phyloP scores from a whole-genome alignment of 2,113 vertebrate species.

The Hippocampus abdominalis region DNA sequence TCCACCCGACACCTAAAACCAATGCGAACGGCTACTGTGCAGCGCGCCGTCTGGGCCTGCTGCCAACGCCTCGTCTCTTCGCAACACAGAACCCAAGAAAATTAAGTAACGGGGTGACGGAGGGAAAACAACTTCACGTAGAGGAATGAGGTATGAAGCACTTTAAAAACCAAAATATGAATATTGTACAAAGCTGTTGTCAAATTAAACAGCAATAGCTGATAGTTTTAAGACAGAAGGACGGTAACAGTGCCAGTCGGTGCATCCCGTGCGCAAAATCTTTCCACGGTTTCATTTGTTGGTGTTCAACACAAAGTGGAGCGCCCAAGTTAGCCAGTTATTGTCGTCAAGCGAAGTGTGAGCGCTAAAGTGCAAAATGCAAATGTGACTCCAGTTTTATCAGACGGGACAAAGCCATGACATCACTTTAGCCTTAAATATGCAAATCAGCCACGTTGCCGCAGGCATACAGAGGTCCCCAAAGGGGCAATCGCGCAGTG shows the following conservation, averaged over 20 bases:
- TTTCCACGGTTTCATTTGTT: too few relatives aligned
- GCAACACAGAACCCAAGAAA: neutral
- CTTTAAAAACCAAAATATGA: too few relatives aligned
- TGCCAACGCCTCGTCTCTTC: neutral
- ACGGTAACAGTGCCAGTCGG: too few relatives aligned
- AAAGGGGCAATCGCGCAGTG: neutral
- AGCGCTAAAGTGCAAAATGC: neutral
- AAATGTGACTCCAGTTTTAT: neutral
- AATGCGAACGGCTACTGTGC: conserved; percentile 57
- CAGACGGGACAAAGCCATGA: neutral
- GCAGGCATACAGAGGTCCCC: neutral
- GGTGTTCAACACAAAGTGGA: too few relatives aligned
- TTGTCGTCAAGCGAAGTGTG: neutral
- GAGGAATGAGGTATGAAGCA: too few relatives aligned
- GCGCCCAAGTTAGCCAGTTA: neutral
- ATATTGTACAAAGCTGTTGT: too few relatives aligned
- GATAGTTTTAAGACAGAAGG: too few relatives aligned
- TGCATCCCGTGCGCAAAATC: too few relatives aligned
- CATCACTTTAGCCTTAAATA: neutral
- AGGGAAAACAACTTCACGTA: too few relatives aligned
- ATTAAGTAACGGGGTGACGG: neutral
- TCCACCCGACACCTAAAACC: conserved; percentile 58
- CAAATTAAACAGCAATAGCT: too few relatives aligned
- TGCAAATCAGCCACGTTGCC: neutral
- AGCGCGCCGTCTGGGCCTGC: conserved; percentile 3